These are phyloP conservation scores for Halcyon chelicuti DNA, from an alignment of 2,797 vertebrate genomes.

Conservation along the genomic window DNA sequence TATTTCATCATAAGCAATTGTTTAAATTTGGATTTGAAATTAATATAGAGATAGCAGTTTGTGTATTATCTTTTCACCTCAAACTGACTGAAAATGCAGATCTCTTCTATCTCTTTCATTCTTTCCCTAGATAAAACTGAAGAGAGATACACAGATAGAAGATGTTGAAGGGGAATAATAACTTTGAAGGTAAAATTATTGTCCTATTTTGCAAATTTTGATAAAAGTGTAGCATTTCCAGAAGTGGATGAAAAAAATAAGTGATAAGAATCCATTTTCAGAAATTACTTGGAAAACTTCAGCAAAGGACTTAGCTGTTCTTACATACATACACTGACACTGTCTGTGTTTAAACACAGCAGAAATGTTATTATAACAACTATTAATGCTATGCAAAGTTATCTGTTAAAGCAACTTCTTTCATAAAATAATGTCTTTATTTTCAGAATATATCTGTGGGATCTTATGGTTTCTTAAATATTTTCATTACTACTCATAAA, in stretches of 20 bases:
- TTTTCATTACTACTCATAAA: neutral
- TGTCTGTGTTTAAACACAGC: neutral
- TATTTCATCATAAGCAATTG: neutral
- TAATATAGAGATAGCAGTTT: neutral
- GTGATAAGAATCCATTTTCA: neutral
- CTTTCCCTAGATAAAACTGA: neutral
- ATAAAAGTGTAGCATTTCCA: neutral
- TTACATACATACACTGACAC: neutral
- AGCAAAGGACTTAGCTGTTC: fast-evolving
- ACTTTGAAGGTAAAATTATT: neutral
- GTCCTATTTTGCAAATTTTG: neutral
- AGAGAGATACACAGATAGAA: neutral
- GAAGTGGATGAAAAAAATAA: neutral
- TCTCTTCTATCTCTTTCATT: neutral
- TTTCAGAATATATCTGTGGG: neutral
- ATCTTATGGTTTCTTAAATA: neutral
- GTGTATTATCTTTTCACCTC: neutral
- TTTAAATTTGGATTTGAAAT: neutral
- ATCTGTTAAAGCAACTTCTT: neutral
- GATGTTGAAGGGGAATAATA: neutral
- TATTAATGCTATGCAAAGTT: neutral
- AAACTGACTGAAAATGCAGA: neutral
- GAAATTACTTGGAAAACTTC: neutral
- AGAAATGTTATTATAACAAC: neutral
- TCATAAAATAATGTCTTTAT: neutral